phyloP scores from a whole-genome alignment of 2,113 vertebrate genomes.

The Muntiacus muntjak region DNA sequence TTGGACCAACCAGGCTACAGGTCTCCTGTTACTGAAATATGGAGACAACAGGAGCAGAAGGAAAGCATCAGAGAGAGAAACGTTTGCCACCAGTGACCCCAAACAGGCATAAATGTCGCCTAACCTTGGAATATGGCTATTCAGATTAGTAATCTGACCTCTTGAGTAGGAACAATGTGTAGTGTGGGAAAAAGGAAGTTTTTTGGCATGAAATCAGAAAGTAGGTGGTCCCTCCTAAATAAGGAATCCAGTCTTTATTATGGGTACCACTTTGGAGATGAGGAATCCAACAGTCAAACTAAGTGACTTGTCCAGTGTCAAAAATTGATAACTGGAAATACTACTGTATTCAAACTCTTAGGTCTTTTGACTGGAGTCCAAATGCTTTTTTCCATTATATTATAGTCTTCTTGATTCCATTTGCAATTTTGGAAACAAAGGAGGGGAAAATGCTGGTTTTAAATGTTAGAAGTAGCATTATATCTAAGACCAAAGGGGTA shows the following conservation, averaged over 20 bases:
- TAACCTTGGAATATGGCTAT: neutral
- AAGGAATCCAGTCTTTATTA: neutral
- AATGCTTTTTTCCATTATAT: neutral
- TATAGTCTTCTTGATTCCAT: neutral
- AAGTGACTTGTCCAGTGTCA: neutral
- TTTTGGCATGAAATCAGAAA: neutral
- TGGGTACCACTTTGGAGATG: neutral
- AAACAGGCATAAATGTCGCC: neutral
- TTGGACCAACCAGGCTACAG: neutral
- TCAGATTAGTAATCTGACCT: neutral
- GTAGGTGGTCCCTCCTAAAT: neutral
- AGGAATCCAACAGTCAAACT: neutral
- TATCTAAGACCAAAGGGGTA: neutral
- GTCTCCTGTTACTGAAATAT: neutral
- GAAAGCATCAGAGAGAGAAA: neutral
- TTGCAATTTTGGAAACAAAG: conserved; percentile 1
- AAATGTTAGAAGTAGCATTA: neutral
- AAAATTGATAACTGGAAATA: neutral
- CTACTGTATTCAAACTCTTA: neutral
- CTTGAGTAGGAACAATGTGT: neutral
- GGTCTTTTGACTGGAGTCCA: neutral
- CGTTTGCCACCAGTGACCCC: neutral
- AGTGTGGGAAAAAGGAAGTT: neutral
- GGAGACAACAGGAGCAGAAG: neutral
- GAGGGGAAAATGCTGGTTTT: neutral